Evolutionary conservation across 2,888 invertebrate genomes (phyloP), one percentile per base, ranked within the genome.

Genomic region (Agrochola lychnidis): DNA sequence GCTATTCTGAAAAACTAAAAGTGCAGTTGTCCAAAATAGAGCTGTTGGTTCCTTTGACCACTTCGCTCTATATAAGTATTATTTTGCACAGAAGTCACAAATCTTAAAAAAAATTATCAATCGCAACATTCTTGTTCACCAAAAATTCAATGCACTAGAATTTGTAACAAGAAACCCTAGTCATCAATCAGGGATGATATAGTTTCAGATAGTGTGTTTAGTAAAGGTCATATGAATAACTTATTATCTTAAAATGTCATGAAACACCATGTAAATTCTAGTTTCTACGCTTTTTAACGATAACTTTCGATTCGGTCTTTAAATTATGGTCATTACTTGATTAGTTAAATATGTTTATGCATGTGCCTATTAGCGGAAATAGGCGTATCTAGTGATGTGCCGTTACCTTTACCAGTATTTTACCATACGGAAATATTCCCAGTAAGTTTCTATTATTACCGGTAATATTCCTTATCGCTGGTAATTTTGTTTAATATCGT

Each of bases 271-370:
- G 57, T n/a, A 40, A 72, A 51, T 78, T 68, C 22, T 2, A 70
- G 40, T 73, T 78, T 63, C 48, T 25, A 83, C 48, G 48, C 57
- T 79, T 68, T 73, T 30, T 10, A 53, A 73, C 62, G 25, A 40
- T 63, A 48, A n/a, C 7, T 48, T 70, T 70, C 45, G 67, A 36
- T 48, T 56, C 59, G 59, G 68, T 78, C 25, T 53, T 56, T 36
- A 71, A 45, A 48, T 30, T 30, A 30, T 30, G 30, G 30, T 70
- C 25, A 78, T 83, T 68, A 78, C 56, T 59, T 36, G n/a, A n/a
- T n/a, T n/a, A n/a, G n/a, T n/a, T n/a, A 61, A 66, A n/a, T 30
- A 64, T 56, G 53, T 68, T 42, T 72, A 73, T 16, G n/a, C 56
- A 53, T 4, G 30, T 25, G 4, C 36, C 36, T 36, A 22, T 45